A percentile compares a stretch with the other conserved stretches of the same genome.
phyloP scores from a whole-genome alignment of 2,113 vertebrate species.

The Oreochromis niloticus region DNA sequence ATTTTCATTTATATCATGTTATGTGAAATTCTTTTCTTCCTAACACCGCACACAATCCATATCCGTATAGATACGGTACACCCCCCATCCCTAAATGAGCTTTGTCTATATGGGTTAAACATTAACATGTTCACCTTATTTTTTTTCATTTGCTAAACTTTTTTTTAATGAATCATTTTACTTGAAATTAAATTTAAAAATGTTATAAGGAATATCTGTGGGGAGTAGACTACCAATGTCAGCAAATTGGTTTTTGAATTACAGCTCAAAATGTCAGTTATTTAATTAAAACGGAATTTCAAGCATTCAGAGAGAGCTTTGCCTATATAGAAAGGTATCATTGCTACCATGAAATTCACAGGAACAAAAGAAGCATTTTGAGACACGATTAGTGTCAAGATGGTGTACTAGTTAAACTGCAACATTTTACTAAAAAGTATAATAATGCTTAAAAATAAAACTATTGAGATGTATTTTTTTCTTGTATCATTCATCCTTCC shows the following conservation, averaged over 20 bases:
- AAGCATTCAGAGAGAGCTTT: background rate
- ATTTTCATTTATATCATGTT: background rate
- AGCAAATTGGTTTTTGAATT: background rate
- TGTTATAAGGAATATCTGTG: background rate
- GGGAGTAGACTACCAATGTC: background rate
- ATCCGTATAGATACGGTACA: background rate
- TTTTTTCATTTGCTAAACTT: background rate
- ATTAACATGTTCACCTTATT: background rate
- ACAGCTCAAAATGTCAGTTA: background rate
- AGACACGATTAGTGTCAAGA: background rate
- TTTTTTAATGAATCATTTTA: background rate
- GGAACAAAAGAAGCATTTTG: background rate
- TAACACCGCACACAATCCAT: background rate
- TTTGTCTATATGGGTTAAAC: background rate
- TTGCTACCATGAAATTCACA: background rate
- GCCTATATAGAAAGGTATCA: background rate
- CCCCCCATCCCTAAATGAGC: fast-evolving
- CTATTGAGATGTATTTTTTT: background rate
- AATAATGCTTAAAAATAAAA: background rate
- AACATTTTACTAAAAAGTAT: background rate
- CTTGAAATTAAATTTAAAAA: background rate
- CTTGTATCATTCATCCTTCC: background rate
- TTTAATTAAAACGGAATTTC: background rate
- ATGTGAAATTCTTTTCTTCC: background rate
- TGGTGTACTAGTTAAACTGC: fast-evolving